Conservation (phyloP, 2,113 vertebrate species). For the Saguinus imperator region DNA sequence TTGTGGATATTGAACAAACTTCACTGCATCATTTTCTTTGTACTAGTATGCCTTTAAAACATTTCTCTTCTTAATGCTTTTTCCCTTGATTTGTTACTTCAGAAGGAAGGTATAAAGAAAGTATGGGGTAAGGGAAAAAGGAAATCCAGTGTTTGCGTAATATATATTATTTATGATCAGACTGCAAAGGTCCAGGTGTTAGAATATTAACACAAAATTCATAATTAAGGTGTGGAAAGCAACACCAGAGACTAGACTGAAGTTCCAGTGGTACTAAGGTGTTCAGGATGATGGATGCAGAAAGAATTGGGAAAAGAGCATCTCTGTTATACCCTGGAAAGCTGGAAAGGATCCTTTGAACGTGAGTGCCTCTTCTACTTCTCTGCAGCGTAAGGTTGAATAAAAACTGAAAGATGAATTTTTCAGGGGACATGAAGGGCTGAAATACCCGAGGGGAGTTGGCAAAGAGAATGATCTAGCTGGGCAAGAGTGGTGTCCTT, state of each 20-base stretch:
- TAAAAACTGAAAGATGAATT: not conserved
- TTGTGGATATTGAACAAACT: not conserved
- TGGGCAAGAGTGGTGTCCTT: too few species aligned
- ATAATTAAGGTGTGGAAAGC: not conserved
- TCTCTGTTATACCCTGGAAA: not conserved
- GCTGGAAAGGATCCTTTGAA: not conserved
- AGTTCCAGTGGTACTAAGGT: not conserved
- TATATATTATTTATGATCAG: not conserved
- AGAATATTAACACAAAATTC: not conserved
- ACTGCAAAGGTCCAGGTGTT: not conserved
- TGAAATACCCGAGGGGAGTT: not conserved
- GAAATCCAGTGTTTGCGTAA: not conserved
- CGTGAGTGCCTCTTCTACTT: not conserved
- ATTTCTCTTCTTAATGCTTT: not conserved
- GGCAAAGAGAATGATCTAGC: not conserved
- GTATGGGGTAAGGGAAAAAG: not conserved
- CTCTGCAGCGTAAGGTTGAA: not conserved
- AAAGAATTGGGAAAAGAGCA: not conserved
- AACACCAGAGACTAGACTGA: not conserved
- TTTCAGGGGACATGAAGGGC: not conserved
- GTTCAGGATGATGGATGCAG: not conserved
- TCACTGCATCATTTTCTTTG: not conserved
- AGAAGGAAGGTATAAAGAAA: not conserved
- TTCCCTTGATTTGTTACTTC: not conserved
- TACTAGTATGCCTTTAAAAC: not conserved